phyloP scores from a whole-genome alignment of 2,888 invertebrate species.

The Nymphalis c-album region DNA sequence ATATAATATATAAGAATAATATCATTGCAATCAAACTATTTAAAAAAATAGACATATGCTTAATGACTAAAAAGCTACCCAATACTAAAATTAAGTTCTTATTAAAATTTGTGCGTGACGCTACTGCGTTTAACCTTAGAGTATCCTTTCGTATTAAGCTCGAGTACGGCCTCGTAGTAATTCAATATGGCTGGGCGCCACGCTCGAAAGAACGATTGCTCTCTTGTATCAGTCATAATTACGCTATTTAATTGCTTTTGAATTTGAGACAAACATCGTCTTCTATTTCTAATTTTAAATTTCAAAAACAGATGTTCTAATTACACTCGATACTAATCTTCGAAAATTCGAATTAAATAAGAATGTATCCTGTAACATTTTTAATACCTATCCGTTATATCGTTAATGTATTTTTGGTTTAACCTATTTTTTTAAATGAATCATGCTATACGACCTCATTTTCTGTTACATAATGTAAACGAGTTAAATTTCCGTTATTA shows the following conservation, averaged over 20 bases:
- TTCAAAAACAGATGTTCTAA: no score
- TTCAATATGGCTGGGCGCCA: constrained; percentile 69
- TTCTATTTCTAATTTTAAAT: neutral
- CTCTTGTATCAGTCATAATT: constrained; percentile 45
- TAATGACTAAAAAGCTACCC: no score
- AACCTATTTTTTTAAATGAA: constrained; percentile 19
- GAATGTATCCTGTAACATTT: no score
- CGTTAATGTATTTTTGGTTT: neutral
- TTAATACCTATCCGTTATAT: neutral
- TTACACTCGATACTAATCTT: no score
- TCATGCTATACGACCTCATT: constrained; percentile 7
- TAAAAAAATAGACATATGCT: no score
- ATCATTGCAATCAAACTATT: no score
- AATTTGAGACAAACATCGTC: neutral
- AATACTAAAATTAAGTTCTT: neutral
- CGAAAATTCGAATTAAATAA: no score
- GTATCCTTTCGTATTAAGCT: constrained; percentile 69
- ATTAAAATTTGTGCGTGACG: constrained; percentile 51
- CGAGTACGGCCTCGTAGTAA: constrained; percentile 71
- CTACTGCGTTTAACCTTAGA: constrained; percentile 68
- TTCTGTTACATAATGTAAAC: constrained; percentile 17
- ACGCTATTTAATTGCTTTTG: constrained; percentile 1
- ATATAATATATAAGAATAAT: no score
- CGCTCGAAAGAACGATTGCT: constrained; percentile 64
- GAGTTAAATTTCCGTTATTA: constrained; percentile 20